Percentiles rank a stretch among this genome's conserved stretches.
Conservation (phyloP, 2,797 vertebrate species). For the Lepidocolaptes lacrymiger region DNA sequence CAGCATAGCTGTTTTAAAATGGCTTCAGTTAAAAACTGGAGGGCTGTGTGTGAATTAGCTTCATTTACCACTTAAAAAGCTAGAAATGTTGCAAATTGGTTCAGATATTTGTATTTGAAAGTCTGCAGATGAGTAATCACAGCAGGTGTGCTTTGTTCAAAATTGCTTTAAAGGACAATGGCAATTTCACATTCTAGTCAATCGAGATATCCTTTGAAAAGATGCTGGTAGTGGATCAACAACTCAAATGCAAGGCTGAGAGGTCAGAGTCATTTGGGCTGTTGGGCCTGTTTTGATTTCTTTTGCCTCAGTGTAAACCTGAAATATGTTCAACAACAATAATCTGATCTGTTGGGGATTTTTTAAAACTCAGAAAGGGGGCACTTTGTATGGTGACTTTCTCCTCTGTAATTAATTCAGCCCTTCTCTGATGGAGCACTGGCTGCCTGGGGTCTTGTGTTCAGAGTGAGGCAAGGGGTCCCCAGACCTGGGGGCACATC, state of each 20-base stretch:
- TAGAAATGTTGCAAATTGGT: slow-evolving; percentile 30
- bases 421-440: not conserved
- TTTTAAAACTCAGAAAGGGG: not conserved
- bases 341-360: accelerated
- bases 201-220: not conserved
- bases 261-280: not conserved
- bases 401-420: not conserved
- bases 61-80: slow-evolving; percentile 40
- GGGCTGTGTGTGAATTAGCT: slow-evolving; percentile 17
- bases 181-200: slow-evolving; percentile 33
- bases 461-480: not conserved
- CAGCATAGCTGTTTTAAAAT: slow-evolving; percentile 25
- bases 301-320: not conserved
- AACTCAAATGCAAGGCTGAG: not conserved
- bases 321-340: not conserved
- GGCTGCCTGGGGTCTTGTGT: accelerated
- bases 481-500: not conserved
- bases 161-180: slow-evolving; percentile 50
- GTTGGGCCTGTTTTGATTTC: not conserved
- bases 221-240: slow-evolving; percentile 2
- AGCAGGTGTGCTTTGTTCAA: slow-evolving; percentile 33
- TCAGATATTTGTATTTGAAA: slow-evolving; percentile 42
- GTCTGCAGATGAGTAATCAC: slow-evolving; percentile 36
- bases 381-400: not conserved
- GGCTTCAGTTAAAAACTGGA: slow-evolving; percentile 17